Conservation (phyloP, 2,113 vertebrate species). For the Arizona elegans region DNA sequence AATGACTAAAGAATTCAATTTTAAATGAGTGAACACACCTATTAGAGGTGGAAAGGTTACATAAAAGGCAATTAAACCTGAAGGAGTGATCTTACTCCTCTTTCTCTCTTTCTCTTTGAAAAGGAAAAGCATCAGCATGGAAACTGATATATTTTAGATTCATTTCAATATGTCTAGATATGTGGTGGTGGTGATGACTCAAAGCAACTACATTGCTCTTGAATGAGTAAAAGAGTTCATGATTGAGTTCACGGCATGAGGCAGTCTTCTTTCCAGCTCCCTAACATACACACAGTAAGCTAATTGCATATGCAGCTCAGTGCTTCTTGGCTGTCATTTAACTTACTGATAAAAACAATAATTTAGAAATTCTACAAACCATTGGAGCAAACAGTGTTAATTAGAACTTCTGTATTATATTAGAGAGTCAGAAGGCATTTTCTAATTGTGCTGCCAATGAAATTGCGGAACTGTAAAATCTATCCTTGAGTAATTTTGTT, state of each 20-base stretch:
- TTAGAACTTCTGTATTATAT: not conserved
- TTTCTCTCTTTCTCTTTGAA: not conserved
- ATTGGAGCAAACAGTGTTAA: not conserved
- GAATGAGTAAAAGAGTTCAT: not conserved
- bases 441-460: not conserved
- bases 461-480: not conserved
- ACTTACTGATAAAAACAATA: not conserved
- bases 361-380: not conserved
- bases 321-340: not conserved
- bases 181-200: not conserved
- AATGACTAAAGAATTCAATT: slow-evolving; percentile 45
- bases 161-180: not conserved
- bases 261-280: not conserved
- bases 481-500: not conserved
- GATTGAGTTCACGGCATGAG: not conserved
- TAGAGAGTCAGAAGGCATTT: not conserved
- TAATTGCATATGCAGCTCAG: not conserved
- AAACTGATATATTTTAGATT: not conserved
- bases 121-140: not conserved
- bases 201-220: not conserved
- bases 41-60: slow-evolving; percentile 40
- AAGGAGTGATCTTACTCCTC: slow-evolving; percentile 27
- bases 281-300: not conserved
- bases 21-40: slow-evolving; percentile 33
- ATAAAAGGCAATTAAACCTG: slow-evolving; percentile 45